These are phyloP conservation scores for Drosophila equinoxialis DNA, from an alignment of 1,140 invertebrate species.

Conservation along the genomic window DNA sequence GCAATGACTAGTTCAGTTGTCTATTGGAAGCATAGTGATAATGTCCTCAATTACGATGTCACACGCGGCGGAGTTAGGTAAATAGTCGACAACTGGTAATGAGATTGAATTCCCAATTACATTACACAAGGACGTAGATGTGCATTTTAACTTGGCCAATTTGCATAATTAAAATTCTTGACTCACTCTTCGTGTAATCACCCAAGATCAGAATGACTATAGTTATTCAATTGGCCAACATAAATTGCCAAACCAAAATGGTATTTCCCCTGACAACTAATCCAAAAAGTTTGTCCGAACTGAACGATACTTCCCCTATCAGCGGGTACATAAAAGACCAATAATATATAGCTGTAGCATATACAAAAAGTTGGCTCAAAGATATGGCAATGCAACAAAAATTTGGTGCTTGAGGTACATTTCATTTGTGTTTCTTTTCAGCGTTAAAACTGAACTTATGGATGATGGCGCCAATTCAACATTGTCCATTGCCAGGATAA, in stretches of 20 bases:
- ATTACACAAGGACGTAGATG: too few relatives aligned
- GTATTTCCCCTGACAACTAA: background rate
- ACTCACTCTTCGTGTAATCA: too few relatives aligned
- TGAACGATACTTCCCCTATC: background rate
- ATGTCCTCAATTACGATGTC: slow-evolving; percentile 89
- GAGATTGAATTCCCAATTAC: too few relatives aligned
- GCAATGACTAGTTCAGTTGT: slow-evolving; percentile 87
- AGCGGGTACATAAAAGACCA: too few relatives aligned
- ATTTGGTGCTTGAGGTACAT: too few relatives aligned
- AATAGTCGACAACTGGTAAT: background rate
- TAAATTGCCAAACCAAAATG: background rate
- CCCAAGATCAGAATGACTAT: background rate
- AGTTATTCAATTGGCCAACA: background rate
- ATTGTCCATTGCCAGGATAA: slow-evolving; percentile 89
- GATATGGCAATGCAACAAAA: too few relatives aligned
- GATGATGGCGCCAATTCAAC: slow-evolving; percentile 90
- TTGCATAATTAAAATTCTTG: too few relatives aligned
- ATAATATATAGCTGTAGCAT: too few relatives aligned
- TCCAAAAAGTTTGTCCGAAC: background rate
- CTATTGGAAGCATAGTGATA: slow-evolving; percentile 88
- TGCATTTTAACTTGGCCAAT: too few relatives aligned
- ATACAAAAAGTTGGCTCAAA: too few relatives aligned
- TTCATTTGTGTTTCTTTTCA: slow-evolving; percentile 67
- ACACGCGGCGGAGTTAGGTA: slow-evolving; percentile 90
- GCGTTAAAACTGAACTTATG: slow-evolving; percentile 90